A percentile compares a stretch with the other conserved stretches of the same genome.
phyloP scores from a whole-genome alignment of 2,888 invertebrate genomes.

The Amiota minor region DNA sequence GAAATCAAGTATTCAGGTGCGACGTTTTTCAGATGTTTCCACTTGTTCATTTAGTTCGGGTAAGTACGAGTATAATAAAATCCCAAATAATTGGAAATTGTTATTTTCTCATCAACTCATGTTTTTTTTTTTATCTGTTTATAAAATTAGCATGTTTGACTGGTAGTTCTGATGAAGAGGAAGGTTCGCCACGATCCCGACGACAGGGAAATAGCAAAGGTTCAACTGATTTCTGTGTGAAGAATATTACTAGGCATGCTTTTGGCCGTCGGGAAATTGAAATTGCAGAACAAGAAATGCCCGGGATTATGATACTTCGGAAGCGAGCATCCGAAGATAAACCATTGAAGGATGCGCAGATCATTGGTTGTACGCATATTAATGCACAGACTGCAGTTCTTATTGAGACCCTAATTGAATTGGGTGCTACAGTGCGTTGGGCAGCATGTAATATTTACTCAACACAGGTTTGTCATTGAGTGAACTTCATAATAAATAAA shows the following conservation, averaged over 20 bases:
- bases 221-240: slow-evolving; percentile 91
- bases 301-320: slow-evolving; percentile 94
- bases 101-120: background rate
- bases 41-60: slow-evolving; percentile 95
- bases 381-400: slow-evolving; percentile 97
- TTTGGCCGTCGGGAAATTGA: slow-evolving; percentile 96
- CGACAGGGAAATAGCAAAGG: slow-evolving; percentile 88
- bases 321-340: slow-evolving; percentile 93
- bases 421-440: slow-evolving; percentile 94
- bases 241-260: slow-evolving; percentile 86
- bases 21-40: slow-evolving; percentile 87
- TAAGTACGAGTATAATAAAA: slow-evolving; percentile 70
- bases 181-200: slow-evolving; percentile 91
- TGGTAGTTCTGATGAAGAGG: slow-evolving; percentile 94
- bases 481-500: too few species aligned
- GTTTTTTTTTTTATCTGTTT: slow-evolving; percentile 1
- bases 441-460: slow-evolving; percentile 98
- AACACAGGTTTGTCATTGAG: slow-evolving; percentile 79
- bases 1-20: slow-evolving; percentile 53
- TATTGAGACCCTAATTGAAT: slow-evolving; percentile 88
- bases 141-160: slow-evolving; percentile 58
- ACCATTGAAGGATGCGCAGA: slow-evolving; percentile 92
- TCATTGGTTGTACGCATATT: slow-evolving; percentile 97
- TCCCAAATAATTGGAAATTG: background rate
- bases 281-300: slow-evolving; percentile 99